Evolutionary conservation across 2,888 invertebrate species (phyloP), one percentile per base, ranked within the genome.

Genomic region (Hirtodrosophila duncani): DNA sequence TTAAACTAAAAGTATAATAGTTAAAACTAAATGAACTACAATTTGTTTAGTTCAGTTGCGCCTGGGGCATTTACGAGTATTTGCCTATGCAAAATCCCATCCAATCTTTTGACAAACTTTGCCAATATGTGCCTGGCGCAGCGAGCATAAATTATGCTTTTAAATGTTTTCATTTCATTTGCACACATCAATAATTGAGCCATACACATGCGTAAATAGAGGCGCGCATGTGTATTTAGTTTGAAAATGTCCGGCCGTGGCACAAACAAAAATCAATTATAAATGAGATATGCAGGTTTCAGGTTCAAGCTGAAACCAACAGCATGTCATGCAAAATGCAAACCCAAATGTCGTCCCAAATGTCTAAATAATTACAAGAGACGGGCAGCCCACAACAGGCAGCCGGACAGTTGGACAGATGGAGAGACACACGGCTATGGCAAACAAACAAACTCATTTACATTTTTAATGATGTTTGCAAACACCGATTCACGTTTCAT

Each of bases 381-480:
- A 41, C 48, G 21, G 36, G 48, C 46, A 48, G 56, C 49, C 59
- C 57, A 42, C 57, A 52, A 8, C 27, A 30, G 38, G 23, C 42
- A 18, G 42, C 16, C 42, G 24, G 31, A 10, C 13, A n/a, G 36
- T 5, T 24, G 26, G 30, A 27, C 41, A 34, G 48, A 36, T 27
- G 37, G 41, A 30, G 39, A 26, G 39, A 5, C 11, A 16, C n/a
- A n/a, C n/a, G n/a, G n/a, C n/a, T 30, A 57, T 34, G 46, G 42
- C 65, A 64, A 67, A 60, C 71, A 63, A 75, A 67, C 69, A 77
- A 71, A 69, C 69, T 67, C 62, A 80, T 78, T 81, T 78, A 59
- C 80, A 78, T 81, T 79, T 75, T 72, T 81, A 77, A 78, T 78
- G 77, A 63, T 67, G 77, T 80, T 67, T 63, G 59, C 41, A 66